These are phyloP conservation scores for Drosophila subobscura DNA, from an alignment of 1,140 invertebrate species.

Conservation along the genomic window DNA sequence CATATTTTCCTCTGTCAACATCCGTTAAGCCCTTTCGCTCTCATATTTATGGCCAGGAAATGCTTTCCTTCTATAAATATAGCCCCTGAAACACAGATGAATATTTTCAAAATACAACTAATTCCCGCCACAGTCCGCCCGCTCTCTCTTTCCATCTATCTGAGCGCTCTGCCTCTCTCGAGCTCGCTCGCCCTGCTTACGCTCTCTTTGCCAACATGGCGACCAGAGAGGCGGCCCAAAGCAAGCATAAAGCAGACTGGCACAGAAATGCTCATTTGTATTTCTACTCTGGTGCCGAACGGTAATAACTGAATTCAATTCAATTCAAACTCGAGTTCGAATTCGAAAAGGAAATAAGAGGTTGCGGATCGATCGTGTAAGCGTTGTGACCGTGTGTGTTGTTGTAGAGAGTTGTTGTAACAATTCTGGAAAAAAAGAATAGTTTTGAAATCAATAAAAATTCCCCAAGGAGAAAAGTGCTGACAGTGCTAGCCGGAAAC, in stretches of 20 bases:
- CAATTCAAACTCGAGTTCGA: conserved; percentile 13
- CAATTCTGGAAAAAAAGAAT: conserved; percentile 29
- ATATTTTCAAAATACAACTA: conserved; percentile 50
- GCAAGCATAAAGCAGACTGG: neutral
- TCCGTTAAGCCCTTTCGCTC: conserved; percentile 36
- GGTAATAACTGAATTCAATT: conserved; percentile 29
- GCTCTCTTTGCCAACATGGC: conserved; percentile 10
- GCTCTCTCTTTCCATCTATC: conserved; percentile 3
- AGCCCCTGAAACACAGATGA: conserved; percentile 21
- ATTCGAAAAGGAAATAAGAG: neutral
- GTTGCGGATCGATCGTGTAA: conserved; percentile 5
- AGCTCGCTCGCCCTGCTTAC: neutral
- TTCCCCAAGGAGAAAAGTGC: conserved; percentile 52
- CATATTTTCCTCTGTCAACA: conserved; percentile 24
- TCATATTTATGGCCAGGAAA: conserved; percentile 56
- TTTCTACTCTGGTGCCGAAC: conserved; percentile 49
- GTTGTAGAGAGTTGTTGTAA: conserved; percentile 22
- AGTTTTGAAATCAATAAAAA: conserved; percentile 31
- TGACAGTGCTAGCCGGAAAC: conserved; percentile 63
- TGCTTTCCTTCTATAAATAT: conserved; percentile 52
- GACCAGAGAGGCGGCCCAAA: conserved; percentile 1
- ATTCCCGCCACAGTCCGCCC: conserved; percentile 34
- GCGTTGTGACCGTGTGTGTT: conserved; percentile 17
- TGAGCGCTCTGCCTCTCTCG: conserved; percentile 23
- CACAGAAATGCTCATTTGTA: conserved; percentile 43